Evolutionary conservation across 1,140 invertebrate genomes (phyloP).

Genomic region (Lucilia sericata): DNA sequence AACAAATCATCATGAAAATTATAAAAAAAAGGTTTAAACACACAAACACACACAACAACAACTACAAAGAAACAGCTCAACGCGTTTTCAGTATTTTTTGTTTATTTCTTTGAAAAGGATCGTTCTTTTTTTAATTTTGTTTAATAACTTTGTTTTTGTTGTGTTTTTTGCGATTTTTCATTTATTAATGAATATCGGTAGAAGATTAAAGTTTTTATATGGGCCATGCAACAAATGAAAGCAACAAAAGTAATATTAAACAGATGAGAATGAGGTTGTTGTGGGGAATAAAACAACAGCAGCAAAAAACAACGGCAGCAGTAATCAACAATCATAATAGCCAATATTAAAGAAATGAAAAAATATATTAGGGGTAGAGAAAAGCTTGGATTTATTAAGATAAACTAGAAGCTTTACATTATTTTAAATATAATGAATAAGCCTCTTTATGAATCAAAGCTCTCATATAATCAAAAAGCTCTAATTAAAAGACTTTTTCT

Average conservation of each 20-base stretch:
- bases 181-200: constrained; percentile 36
- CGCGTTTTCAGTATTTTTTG: not conserved
- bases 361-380: too few relatives aligned
- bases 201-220: constrained; percentile 29
- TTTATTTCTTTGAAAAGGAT: constrained; percentile 21
- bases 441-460: too few relatives aligned
- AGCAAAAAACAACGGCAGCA: not conserved
- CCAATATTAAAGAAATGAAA: not conserved
- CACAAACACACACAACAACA: not conserved
- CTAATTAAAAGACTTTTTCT: too few relatives aligned
- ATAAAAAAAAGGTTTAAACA: constrained; percentile 12
- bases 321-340: constrained; percentile 12
- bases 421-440: too few relatives aligned
- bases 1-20: not conserved
- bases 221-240: not conserved
- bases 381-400: too few relatives aligned
- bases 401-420: too few relatives aligned
- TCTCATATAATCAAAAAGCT: too few relatives aligned
- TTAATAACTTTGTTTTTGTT: constrained; percentile 31
- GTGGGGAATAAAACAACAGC: not conserved
- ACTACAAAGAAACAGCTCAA: not conserved
- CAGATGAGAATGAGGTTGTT: not conserved
- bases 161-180: not conserved
- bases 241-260: not conserved
- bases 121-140: constrained; percentile 13